Evolutionary conservation across 2,888 invertebrate species (phyloP), one percentile per base, ranked within the genome.

Genomic region (Pseudoips prasinana): DNA sequence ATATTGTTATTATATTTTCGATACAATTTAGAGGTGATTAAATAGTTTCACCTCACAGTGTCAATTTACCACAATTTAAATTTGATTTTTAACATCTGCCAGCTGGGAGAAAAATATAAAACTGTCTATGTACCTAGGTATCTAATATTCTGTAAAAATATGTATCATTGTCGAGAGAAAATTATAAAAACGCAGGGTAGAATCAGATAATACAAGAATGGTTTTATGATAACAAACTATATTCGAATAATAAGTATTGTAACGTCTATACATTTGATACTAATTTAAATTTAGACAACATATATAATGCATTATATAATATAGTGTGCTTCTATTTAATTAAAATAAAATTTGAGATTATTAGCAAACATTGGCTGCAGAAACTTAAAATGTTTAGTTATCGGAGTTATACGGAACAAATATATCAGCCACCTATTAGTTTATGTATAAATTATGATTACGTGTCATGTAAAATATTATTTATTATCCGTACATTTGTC

Each of bases 1-100:
- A 79, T 83, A 79, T 73, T 52, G 41, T 55, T 65, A 54, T 62
- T 55, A 74, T 79, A 76, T 76, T 79, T 85, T 78, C 57, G 67
- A 81, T 70, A 63, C 62, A 57, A 70, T 83, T 82, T 81, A 76
- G 73, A 73, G 79, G 77, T 75, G 73, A 73, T 61, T 46, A 37
- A 31, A 18, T 52, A 43, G 44, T 64, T 55, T 41, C 61, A 68
- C 71, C 71, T 55, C 47, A 39, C 57, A 61, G 45, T 59, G 85
- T 87, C 84, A 85, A 86, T 85, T 87, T 75, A 5, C 46, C 62
- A 68, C 58, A 34, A 64, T 70, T 67, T 65, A 58, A 55, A 58
- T 55, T 53, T 56, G 54, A 56, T 56, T 46, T 46, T 49, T 58
- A 60, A 39, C 42, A 39, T 32, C 4, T 5, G 7, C 7, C 5